Evolutionary conservation across 2,888 invertebrate species (phyloP).

Genomic region (Lasioglossum malachurum): DNA sequence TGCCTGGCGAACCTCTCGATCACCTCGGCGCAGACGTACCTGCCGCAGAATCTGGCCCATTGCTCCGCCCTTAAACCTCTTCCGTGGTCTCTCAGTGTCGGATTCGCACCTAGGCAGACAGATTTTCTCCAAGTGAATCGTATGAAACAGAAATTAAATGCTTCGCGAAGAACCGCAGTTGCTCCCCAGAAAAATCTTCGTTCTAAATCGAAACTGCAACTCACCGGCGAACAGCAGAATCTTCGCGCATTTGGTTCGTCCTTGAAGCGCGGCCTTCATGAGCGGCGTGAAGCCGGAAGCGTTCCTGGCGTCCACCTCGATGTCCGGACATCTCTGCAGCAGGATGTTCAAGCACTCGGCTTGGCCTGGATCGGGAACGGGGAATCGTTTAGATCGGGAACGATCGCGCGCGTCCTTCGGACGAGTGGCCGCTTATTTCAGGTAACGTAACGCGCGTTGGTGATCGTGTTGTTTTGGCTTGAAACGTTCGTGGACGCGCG

Average conservation of each 20-base stretch:
- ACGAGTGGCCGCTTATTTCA: constrained; percentile 48
- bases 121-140: too few species aligned
- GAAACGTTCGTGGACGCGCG: constrained; percentile 51
- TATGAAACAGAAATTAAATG: too few species aligned
- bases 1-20: constrained; percentile 89
- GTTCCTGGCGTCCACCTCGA: constrained; percentile 90
- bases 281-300: constrained; percentile 90
- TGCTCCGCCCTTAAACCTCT: constrained; percentile 90
- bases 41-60: constrained; percentile 91
- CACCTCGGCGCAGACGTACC: constrained; percentile 89
- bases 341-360: constrained; percentile 89
- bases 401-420: constrained; percentile 30
- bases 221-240: constrained; percentile 90
- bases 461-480: constrained; percentile 55
- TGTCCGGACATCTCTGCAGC: constrained; percentile 88
- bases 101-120: constrained; percentile 87
- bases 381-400: not conserved
- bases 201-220: constrained; percentile 28
- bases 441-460: constrained; percentile 34
- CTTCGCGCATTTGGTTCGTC: constrained; percentile 90
- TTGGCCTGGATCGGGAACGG: constrained; percentile 86
- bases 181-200: not conserved
- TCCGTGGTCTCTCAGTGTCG: constrained; percentile 89
- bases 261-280: constrained; percentile 92
- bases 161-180: too few species aligned